Base-by-base conservation (phyloP, 30 jellyfish, hydroid and myxozoan genomes). In the Cassiopea xamachana region DNA sequence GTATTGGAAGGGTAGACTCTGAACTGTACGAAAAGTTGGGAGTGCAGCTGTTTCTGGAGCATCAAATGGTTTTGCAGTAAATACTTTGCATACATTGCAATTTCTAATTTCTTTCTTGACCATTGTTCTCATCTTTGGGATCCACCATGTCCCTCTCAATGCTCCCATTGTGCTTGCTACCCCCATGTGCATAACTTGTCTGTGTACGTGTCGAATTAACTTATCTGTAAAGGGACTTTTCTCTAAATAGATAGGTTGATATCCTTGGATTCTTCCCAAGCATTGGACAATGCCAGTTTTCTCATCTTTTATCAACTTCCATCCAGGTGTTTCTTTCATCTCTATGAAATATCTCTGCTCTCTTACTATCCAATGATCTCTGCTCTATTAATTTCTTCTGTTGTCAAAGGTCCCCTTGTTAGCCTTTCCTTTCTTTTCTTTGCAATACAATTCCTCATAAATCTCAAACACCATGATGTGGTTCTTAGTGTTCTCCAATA, bases 401-500 rank as follows among this genome's bases (percentile, higher is more conserved):
- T 75, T 60, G 85, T 67, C 88, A 79, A 70, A 55, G 60, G 76
- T 19, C 76, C 88, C 67, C 89, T 86, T 59, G 93, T 67, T 51
- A 55, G 74, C 81, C 44, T 81, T 69, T 81, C 82, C 81, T 81
- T 69, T 61, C 69, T 81, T 81, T 81, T 47, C 80, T 81, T 69
- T 60, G 81, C 68, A 83, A 80, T 50, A 67, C 89, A 60, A 80
- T 80, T 80, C 55, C 1, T 80, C 67, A 50, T 27, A 67, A 80
- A 80, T 80, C 89, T 80, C 81, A 80, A 45, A 60, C 89, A 80
- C 89, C 81, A 80, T 19, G 82, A 60, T 80, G 81, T 80, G 80
- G 80, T 45, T 58, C 89, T 80, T 10, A 80, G 80, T 80, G 89
- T 80, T 80, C 89, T 80, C 89, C 89, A 80, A 67, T 80, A 80